These are phyloP conservation scores for Umimayanthus kanabou DNA, from an alignment of 92 coral and sea anemone species.

Conservation along the genomic window DNA sequence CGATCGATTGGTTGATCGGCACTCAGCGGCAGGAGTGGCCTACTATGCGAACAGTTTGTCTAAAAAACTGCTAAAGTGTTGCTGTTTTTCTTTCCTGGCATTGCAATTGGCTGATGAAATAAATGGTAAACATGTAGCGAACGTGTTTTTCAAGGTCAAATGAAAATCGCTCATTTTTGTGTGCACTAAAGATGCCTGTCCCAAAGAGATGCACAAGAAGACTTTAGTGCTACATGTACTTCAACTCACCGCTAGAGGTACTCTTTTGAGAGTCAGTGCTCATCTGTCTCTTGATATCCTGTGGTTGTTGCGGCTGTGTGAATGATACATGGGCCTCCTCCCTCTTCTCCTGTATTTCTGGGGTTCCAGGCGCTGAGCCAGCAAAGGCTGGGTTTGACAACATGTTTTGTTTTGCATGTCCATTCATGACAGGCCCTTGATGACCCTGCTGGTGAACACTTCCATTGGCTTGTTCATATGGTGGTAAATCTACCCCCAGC, in stretches of 20 bases:
- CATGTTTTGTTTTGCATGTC: neutral
- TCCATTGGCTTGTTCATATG: neutral
- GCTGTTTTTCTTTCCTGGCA: too few relatives aligned
- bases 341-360: neutral
- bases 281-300: neutral
- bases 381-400: neutral
- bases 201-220: neutral
- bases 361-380: neutral
- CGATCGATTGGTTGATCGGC: too few relatives aligned
- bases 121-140: too few relatives aligned
- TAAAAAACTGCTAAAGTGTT: too few relatives aligned
- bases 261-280: slow-evolving; percentile 22
- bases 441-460: neutral
- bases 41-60: too few relatives aligned
- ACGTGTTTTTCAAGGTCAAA: too few relatives aligned
- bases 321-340: neutral
- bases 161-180: neutral
- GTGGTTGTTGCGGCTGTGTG: neutral
- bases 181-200: neutral
- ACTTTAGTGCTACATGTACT: neutral
- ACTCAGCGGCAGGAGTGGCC: too few relatives aligned
- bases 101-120: too few relatives aligned
- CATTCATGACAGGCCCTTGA: neutral
- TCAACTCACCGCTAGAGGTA: slow-evolving; percentile 28
- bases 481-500: neutral